Conservation (phyloP, 2,113 vertebrate species). For the Turnix velox region DNA sequence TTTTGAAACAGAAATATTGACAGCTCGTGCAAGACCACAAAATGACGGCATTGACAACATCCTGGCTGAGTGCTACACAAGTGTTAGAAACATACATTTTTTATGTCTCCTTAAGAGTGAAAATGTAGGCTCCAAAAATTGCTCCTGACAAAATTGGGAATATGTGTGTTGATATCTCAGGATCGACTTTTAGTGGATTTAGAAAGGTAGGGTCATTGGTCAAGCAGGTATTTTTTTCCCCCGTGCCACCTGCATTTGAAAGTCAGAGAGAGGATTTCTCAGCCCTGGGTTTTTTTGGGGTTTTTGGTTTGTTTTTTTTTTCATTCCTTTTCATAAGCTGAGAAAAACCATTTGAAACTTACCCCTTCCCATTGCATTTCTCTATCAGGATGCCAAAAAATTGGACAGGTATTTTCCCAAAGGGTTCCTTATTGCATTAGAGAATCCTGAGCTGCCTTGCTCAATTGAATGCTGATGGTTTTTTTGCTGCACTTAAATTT, state of each 20-base stretch:
- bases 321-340: conserved; percentile 10
- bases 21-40: conserved; percentile 13
- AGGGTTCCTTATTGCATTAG: conserved; percentile 1
- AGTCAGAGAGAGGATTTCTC: conserved; percentile 29
- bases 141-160: conserved; percentile 58
- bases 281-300: no score
- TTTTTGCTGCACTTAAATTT: not conserved
- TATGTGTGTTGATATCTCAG: conserved; percentile 34
- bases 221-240: conserved; percentile 32
- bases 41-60: conserved; percentile 55
- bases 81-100: conserved; percentile 51
- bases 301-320: no score
- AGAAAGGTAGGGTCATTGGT: conserved; percentile 29
- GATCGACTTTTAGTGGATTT: conserved; percentile 35
- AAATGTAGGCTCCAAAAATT: conserved; percentile 47
- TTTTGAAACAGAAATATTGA: conserved; percentile 59
- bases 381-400: not conserved
- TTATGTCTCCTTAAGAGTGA: conserved; percentile 45
- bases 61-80: conserved; percentile 7
- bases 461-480: not conserved
- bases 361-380: not conserved
- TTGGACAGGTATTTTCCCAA: not conserved
- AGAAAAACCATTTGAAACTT: conserved; percentile 25
- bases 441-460: not conserved
- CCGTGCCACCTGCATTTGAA: conserved; percentile 20